These are phyloP conservation scores for Vultur gryphus DNA, from an alignment of 2,797 vertebrate genomes.

Conservation along the genomic window DNA sequence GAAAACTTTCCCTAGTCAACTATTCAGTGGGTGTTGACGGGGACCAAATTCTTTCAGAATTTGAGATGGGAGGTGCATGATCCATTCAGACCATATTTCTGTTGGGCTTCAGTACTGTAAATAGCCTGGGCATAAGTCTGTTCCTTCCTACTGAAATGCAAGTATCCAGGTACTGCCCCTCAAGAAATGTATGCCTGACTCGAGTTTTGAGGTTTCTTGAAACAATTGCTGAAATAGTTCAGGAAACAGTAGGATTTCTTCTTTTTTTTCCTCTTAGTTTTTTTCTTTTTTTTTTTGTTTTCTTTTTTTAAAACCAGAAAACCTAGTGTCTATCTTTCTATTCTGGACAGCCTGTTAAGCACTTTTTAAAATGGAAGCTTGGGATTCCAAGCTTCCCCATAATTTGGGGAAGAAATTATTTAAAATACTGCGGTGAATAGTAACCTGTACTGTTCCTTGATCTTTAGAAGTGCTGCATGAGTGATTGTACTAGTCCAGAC, in stretches of 20 bases:
- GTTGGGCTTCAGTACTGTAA: neutral
- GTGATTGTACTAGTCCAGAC: neutral
- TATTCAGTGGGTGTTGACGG: neutral
- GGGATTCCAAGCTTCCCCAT: no score
- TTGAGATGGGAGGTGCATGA: neutral
- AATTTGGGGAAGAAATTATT: neutral
- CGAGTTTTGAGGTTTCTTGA: neutral
- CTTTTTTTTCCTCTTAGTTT: no score
- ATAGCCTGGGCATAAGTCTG: no score
- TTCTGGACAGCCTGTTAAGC: neutral
- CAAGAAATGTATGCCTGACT: neutral
- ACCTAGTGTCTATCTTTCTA: neutral
- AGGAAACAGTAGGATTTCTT: neutral
- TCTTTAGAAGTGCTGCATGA: neutral
- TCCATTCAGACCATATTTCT: neutral
- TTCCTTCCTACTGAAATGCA: neutral
- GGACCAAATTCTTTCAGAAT: neutral
- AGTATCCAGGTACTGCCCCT: neutral
- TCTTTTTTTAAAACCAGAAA: no score
- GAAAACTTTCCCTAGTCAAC: neutral
- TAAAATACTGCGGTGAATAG: neutral
- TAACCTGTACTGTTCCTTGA: neutral
- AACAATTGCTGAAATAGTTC: neutral
- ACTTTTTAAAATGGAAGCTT: neutral
- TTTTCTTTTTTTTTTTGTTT: no score